Evolutionary conservation across 2,113 vertebrate genomes (phyloP), one percentile per base, ranked within the genome.

Genomic region (Ctenomys sociabilis): DNA sequence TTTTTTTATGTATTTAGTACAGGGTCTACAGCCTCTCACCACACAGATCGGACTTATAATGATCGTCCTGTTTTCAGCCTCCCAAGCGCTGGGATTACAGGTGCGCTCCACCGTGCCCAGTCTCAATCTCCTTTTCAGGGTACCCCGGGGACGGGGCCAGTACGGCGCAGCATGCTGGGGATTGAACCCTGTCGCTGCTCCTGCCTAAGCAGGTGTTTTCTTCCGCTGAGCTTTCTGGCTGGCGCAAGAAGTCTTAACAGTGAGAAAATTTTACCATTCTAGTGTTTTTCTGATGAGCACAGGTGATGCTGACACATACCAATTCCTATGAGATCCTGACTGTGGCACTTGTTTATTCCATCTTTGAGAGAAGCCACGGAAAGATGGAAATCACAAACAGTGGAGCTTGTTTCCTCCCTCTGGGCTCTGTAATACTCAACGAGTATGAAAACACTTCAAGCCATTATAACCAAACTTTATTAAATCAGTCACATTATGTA

Each of bases 401-500:
- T 19, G 17, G 14, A 84, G 32, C 7, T 88, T 61, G 30, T 61
- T 68, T 37, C 63, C 63, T 28, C 5, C 12, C n/a, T 77, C 30
- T 57, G 19, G 59, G 30, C 0, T 35, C 26, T 30, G 84, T 84
- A 54, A 72, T 86, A 68, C 54, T 63, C 40, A 35, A 68, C 35
- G 54, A 84, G 5, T 16, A 57, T 52, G 49, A 24, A 78, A 78
- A 84, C n/a, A 59, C 57, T 88, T 95, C 73, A 87, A 85, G 59
- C 24, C 10, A 43, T 16, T 85, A 0, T 59, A 77, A 92, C 57
- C 2, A 81, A 77, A 81, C 70, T 68, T 37, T 45, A 64, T 77
- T 72, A 88, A 95, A 73, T 95, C 37, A 78, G 87, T 90, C 92
- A 28, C 2, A 77, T 91, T 91, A 43, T 91, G 93, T 90, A 81